phyloP scores from a whole-genome alignment of 1,140 invertebrate genomes.

The Drosophila lacteicornis region DNA sequence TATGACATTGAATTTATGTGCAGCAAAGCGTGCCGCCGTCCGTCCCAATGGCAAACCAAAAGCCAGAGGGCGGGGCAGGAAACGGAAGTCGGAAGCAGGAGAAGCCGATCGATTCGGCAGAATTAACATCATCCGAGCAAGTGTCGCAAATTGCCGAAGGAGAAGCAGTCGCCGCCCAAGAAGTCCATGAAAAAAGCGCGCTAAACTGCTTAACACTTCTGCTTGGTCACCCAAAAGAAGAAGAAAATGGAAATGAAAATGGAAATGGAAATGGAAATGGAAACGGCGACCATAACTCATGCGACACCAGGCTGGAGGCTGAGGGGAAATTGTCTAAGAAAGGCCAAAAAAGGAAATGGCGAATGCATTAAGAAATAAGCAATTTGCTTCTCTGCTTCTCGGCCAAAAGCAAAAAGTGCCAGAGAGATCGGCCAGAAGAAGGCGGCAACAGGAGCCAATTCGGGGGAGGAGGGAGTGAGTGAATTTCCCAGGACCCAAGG shows the following conservation, averaged over 20 bases:
- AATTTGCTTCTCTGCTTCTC: constrained; percentile 61
- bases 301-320: constrained; percentile 7
- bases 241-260: constrained; percentile 49
- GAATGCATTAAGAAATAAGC: constrained; percentile 81
- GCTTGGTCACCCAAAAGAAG: constrained; percentile 66
- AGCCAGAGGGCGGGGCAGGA: constrained; percentile 23
- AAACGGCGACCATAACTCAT: constrained; percentile 72
- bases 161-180: constrained; percentile 15
- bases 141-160: constrained; percentile 26
- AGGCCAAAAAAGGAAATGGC: constrained; percentile 75
- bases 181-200: constrained; percentile 61
- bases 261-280: constrained; percentile 51
- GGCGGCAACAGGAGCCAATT: constrained; percentile 52
- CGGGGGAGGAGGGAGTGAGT: constrained; percentile 38
- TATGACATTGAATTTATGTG: constrained; percentile 76
- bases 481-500: constrained; percentile 52
- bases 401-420: constrained; percentile 52
- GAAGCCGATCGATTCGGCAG: constrained; percentile 17
- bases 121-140: constrained; percentile 36
- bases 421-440: constrained; percentile 29
- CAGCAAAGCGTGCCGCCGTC: constrained; percentile 63
- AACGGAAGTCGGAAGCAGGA: constrained; percentile 8
- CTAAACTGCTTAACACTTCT: constrained; percentile 83
- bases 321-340: constrained; percentile 68
- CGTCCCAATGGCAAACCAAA: not conserved